Evolutionary conservation across 2,888 invertebrate genomes (phyloP), one percentile per base, ranked within the genome.

Genomic region (Nemotelus pantherinus): DNA sequence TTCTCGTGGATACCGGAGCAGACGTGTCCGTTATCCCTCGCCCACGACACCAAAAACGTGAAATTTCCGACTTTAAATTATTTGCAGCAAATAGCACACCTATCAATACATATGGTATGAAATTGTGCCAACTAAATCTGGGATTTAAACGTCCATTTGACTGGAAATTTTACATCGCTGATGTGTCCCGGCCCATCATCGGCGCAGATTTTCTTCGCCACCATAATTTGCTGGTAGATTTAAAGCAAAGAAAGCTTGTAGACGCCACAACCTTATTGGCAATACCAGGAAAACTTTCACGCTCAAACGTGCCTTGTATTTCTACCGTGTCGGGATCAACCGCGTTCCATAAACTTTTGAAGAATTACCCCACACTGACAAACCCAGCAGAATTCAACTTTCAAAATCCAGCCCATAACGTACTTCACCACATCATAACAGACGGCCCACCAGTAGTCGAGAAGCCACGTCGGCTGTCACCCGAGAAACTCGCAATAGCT

Each of bases 51-150:
- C 25, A 25, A 25, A 25, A 25, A 25, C 25, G 25, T 25, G 25
- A 1, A 25, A 25, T 25, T 25, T 25, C 25, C 25, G 25, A 25
- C 25, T 25, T 25, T 25, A 25, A 25, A 25, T 25, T 25, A 1
- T 25, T 25, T 25, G 65, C 45, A 65, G 39, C 65, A 9, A 65
- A 65, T n/a, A n/a, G 47, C 65, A 45, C 45, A 47, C 47, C 47
- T 10, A 65, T 63, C 63, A 63, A 5, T 43, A 63, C 63, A 3
- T 63, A 43, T 1, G 43, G 63, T 43, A 63, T 25, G 7, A 39
- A 63, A 25, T 10, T 10, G 63, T 6, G 6, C 3, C 39, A 6
- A 4, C 43, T 63, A n/a, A 44, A 63, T 43, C 25, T 63, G 5
- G 63, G 43, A n/a, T 43, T 7, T 7, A 6, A 5, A 6, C 63